Percentiles rank a stretch among this genome's conserved stretches.
Conservation (phyloP, 2,113 vertebrate genomes). For the Pelusios castaneus region DNA sequence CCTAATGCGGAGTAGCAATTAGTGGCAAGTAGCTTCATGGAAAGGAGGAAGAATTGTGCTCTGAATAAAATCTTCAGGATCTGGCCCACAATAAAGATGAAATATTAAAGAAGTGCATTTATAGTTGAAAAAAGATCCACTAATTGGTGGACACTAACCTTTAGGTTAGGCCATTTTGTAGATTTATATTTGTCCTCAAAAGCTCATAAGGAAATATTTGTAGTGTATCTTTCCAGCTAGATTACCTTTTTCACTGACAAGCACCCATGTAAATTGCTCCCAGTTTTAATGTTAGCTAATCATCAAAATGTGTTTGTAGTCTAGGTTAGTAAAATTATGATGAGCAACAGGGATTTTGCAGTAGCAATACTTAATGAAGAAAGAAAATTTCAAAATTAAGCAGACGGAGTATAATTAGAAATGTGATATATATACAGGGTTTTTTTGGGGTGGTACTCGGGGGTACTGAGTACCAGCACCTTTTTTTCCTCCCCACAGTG, state of each 20-base stretch:
- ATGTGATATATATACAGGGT: background rate
- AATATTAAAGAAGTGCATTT: constrained; percentile 48
- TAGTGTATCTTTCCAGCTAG: fast-evolving
- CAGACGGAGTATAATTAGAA: constrained; percentile 56
- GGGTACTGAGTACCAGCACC: too few relatives aligned
- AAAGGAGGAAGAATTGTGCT: background rate
- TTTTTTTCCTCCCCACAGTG: too few relatives aligned
- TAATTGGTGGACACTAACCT: background rate
- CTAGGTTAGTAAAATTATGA: constrained; percentile 46
- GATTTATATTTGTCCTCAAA: background rate
- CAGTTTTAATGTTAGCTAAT: constrained; percentile 66
- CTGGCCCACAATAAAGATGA: background rate
- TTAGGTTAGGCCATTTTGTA: fast-evolving
- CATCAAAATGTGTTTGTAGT: constrained; percentile 62
- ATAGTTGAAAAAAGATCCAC: background rate
- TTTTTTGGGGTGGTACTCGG: too few relatives aligned
- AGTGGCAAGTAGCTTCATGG: constrained; percentile 16
- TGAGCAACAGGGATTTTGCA: constrained; percentile 42
- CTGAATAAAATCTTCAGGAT: background rate
- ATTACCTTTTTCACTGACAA: constrained; percentile 25
- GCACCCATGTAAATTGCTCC: constrained; percentile 27
- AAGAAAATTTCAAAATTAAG: constrained; percentile 53
- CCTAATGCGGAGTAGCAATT: fast-evolving
- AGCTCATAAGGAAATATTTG: background rate
- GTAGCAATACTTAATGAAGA: constrained; percentile 56